Evolutionary conservation across 37 sponge, comb jelly and placozoan species (phyloP).

Genomic region (Axinella damicornis): DNA sequence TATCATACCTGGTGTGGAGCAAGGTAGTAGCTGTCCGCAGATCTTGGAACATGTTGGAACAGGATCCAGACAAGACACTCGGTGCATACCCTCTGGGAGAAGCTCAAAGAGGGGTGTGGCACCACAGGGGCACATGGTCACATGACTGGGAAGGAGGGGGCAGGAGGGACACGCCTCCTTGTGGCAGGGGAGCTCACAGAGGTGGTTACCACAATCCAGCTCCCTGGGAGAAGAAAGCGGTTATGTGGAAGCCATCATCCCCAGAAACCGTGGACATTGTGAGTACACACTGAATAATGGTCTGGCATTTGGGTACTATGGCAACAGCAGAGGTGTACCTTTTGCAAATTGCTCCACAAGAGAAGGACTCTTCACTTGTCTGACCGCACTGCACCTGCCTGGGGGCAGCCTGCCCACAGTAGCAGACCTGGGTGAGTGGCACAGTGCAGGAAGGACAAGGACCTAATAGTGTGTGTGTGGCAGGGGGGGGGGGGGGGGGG

Average conservation of each 20-base stretch:
- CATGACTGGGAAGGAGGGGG: conserved; percentile 58
- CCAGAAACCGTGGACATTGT: no score
- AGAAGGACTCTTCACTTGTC: neutral
- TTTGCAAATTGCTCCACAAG: conserved; percentile 46
- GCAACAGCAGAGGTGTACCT: conserved; percentile 43
- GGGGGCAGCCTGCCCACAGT: conserved; percentile 43
- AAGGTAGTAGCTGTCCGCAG: conserved; percentile 72
- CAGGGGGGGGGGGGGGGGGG: neutral
- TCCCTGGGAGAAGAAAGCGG: conserved; percentile 20
- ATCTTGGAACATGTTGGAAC: conserved; percentile 83
- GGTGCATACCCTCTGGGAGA: conserved; percentile 28
- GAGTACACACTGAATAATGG: no score
- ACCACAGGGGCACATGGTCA: conserved; percentile 91
- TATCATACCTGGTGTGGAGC: conserved; percentile 66
- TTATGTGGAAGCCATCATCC: no score
- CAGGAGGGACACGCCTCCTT: conserved; percentile 80
- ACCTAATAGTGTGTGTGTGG: no score
- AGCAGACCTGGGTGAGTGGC: conserved; percentile 34
- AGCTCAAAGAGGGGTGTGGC: conserved; percentile 61
- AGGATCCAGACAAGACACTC: conserved; percentile 90
- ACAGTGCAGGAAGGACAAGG: conserved; percentile 49
- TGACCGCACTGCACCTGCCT: conserved; percentile 48
- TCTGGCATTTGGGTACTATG: no score
- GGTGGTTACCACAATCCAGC: conserved; percentile 92
- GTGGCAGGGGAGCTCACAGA: conserved; percentile 86